These are phyloP conservation scores for Luscinia megarhynchos DNA, from an alignment of 2,797 vertebrate species.

Conservation along the genomic window DNA sequence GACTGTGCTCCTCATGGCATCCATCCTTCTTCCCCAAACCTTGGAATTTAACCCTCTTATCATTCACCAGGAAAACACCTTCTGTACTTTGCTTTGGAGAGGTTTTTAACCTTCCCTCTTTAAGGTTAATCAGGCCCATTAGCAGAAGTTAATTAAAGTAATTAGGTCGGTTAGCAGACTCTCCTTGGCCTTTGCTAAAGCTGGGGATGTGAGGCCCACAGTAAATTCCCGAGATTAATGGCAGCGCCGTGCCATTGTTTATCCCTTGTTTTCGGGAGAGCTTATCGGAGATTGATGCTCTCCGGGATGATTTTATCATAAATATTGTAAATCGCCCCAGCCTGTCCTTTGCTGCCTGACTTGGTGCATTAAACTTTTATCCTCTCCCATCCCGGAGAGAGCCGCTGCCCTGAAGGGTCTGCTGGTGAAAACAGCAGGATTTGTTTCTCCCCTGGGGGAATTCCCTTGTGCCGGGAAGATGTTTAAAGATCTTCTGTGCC, in stretches of 20 bases:
- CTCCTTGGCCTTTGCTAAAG: background rate
- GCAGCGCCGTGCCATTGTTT: background rate
- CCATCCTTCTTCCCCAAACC: background rate
- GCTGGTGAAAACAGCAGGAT: background rate
- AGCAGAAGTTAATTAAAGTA: constrained; percentile 47
- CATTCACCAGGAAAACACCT: background rate
- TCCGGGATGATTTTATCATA: background rate
- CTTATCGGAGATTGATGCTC: background rate
- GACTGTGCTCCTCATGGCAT: accelerated
- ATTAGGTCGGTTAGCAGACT: constrained; percentile 35
- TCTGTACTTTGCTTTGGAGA: background rate
- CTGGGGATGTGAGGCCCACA: background rate
- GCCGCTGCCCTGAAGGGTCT: background rate
- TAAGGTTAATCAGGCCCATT: constrained; percentile 58
- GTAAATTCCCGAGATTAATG: constrained; percentile 1
- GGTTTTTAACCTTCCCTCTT: constrained; percentile 42
- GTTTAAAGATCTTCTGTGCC: constrained; percentile 20
- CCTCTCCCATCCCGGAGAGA: background rate
- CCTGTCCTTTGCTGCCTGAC: background rate
- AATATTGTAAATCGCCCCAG: constrained; percentile 6
- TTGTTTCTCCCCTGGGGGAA: background rate
- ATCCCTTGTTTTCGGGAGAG: background rate
- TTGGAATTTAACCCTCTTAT: background rate
- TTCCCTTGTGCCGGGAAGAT: accelerated
- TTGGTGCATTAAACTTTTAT: constrained; percentile 11